These are phyloP conservation scores for Penaeus vannamei DNA, from an alignment of 1,140 invertebrate genomes.

Conservation along the genomic window DNA sequence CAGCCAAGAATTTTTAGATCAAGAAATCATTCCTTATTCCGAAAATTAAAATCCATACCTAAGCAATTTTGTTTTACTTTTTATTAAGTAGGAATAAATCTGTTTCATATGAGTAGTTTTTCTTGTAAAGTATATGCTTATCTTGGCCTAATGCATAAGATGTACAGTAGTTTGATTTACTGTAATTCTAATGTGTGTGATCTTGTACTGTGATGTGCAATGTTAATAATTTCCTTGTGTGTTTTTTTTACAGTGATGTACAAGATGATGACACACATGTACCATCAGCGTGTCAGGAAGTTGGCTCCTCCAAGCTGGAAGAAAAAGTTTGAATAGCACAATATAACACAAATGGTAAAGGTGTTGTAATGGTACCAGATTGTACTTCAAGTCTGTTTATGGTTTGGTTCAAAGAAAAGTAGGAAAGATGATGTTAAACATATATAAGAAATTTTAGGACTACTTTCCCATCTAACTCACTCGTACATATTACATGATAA, in stretches of 20 bases:
- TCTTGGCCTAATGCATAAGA: no score
- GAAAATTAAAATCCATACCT: neutral
- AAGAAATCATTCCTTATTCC: no score
- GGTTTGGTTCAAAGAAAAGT: no score
- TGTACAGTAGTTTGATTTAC: no score
- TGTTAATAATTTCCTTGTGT: neutral
- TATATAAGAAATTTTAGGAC: no score
- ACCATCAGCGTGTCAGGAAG: conserved; percentile 78
- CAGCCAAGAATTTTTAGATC: no score
- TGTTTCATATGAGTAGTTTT: conserved; percentile 23
- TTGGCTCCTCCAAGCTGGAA: conserved; percentile 69
- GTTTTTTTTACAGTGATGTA: conserved; percentile 75
- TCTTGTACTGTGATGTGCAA: neutral
- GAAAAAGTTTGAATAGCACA: conserved; percentile 47
- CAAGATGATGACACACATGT: conserved; percentile 86
- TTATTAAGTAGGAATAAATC: neutral
- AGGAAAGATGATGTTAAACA: no score
- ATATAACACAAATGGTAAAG: neutral
- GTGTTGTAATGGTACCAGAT: neutral
- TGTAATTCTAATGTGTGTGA: neutral
- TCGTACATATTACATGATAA: no score
- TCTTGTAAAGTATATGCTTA: no score
- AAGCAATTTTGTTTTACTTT: neutral
- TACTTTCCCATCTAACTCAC: no score
- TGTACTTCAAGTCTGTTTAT: neutral